Percentiles rank a stretch among this genome's conserved stretches.
These are phyloP conservation scores for Pogonognathellus flavescens DNA, from an alignment of 1,140 invertebrate genomes.

Conservation along the genomic window DNA sequence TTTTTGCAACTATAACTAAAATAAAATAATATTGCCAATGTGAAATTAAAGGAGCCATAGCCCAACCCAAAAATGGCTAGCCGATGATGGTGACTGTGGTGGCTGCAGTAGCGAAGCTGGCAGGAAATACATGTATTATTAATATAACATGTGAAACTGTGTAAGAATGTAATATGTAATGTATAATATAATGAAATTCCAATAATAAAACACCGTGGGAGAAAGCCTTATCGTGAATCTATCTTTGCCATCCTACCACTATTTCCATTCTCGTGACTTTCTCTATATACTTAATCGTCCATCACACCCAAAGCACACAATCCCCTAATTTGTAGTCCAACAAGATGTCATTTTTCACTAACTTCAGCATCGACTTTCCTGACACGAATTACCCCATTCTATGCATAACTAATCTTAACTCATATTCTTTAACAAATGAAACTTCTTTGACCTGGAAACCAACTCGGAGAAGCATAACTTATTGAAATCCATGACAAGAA, in stretches of 20 bases:
- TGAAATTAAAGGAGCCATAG: not conserved
- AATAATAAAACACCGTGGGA: constrained; percentile 37
- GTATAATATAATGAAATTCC: constrained; percentile 35
- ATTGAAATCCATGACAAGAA: constrained; percentile 46
- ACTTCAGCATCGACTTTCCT: constrained; percentile 41
- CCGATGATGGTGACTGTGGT: too few relatives aligned
- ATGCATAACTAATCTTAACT: constrained; percentile 45
- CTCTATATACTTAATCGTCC: constrained; percentile 28
- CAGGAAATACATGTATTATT: too few relatives aligned
- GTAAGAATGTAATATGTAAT: too few relatives aligned
- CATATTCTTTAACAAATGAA: constrained; percentile 46
- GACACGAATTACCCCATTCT: constrained; percentile 37
- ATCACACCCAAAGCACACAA: constrained; percentile 34
- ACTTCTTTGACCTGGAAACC: constrained; percentile 45
- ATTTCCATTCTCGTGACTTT: constrained; percentile 2
- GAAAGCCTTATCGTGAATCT: constrained; percentile 23
- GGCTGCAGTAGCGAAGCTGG: too few relatives aligned
- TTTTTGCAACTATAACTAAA: too few relatives aligned
- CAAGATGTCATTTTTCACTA: constrained; percentile 50
- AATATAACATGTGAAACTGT: too few relatives aligned
- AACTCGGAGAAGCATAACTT: constrained; percentile 33
- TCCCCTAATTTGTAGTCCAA: constrained; percentile 44
- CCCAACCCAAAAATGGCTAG: too few relatives aligned
- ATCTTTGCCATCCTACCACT: not conserved
- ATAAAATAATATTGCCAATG: not conserved